Base-by-base conservation (phyloP, 2,888 invertebrate species). In the Thera britannica region DNA sequence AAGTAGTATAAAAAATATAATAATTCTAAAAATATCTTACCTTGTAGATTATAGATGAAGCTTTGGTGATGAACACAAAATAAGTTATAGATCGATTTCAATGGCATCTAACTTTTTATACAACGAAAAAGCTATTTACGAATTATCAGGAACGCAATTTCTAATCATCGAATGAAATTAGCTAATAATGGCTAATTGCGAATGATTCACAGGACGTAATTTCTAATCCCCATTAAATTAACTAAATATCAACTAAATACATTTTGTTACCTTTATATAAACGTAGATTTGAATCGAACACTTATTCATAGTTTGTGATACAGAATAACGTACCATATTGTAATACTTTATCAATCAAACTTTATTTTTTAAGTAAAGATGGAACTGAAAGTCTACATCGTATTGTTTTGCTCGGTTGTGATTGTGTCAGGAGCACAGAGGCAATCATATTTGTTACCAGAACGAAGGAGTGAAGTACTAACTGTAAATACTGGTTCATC, bases 401-500 rank as follows among this genome's bases (percentile, higher is more conserved):
- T 71, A 23, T 44, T 65, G 12, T 60, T 71, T 38, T 71, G 64
- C 52, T 66, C 62, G 1, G 44, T 54, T 7, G 56, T 61, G 34
- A 11, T 72, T 38, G 52, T 67, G 44, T 63, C 68, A 9, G 62
- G 46, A n/a, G 59, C 70, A 4, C 62, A 70, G 12, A 73, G 78
- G 46, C 68, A 70, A 9, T 62, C 71, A 3, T 77, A 70, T 61
- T 59, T 76, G 11, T 54, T 74, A 4, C 79, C 80, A 23, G 79
- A 81, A 62, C 78, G 55, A 61, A 70, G 66, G 66, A 72, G 49
- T 58, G 66, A 71, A 41, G 58, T 55, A 34, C 9, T 52, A 23
- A 36, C 64, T 8, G 9, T 68, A 4, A 69, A 55, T 48, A 8
- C 60, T 56, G 49, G 59, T 12, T 63, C 62, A 61, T 12, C 60